A percentile compares a stretch with the other conserved stretches of the same genome.
Evolutionary conservation across 2,888 invertebrate species (phyloP).

Genomic region (Drosophila buzzatii): DNA sequence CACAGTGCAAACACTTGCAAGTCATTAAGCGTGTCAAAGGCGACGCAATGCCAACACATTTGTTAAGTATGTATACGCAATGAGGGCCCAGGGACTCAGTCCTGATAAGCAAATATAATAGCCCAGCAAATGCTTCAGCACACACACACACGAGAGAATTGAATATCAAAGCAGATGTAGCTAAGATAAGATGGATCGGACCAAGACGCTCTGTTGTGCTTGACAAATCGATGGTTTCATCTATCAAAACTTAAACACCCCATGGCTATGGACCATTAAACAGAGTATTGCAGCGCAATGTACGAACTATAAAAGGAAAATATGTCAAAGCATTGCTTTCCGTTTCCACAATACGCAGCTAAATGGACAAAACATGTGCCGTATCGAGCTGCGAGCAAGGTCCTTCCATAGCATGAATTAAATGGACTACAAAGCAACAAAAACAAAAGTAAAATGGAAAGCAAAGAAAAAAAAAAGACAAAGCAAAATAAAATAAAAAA

Average conservation of each 20-base stretch:
- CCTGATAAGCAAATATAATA: slow-evolving; percentile 16
- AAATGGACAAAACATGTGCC: slow-evolving; percentile 76
- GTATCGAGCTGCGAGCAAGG: slow-evolving; percentile 48
- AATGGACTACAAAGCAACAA: slow-evolving; percentile 78
- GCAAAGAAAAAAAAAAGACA: neutral
- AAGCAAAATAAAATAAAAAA: slow-evolving; percentile 28
- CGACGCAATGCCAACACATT: slow-evolving; percentile 61
- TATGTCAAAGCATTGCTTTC: slow-evolving; percentile 74
- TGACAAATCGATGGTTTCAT: neutral
- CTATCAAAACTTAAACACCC: slow-evolving; percentile 16
- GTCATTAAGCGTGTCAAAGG: slow-evolving; percentile 78
- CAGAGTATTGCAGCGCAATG: slow-evolving; percentile 23
- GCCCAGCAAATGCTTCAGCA: neutral
- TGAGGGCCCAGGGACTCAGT: slow-evolving; percentile 25
- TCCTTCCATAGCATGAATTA: slow-evolving; percentile 66
- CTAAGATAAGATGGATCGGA: neutral
- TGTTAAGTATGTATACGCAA: slow-evolving; percentile 71
- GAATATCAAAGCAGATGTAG: neutral
- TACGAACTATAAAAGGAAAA: slow-evolving; percentile 51
- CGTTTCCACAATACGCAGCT: slow-evolving; percentile 55
- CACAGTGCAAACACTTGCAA: slow-evolving; percentile 72
- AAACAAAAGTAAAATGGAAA: slow-evolving; percentile 34
- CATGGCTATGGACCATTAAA: neutral
- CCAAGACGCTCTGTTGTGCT: neutral
- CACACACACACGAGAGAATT: neutral